Conservation (phyloP, 2,888 invertebrate genomes). For the Sinelater perroti region DNA sequence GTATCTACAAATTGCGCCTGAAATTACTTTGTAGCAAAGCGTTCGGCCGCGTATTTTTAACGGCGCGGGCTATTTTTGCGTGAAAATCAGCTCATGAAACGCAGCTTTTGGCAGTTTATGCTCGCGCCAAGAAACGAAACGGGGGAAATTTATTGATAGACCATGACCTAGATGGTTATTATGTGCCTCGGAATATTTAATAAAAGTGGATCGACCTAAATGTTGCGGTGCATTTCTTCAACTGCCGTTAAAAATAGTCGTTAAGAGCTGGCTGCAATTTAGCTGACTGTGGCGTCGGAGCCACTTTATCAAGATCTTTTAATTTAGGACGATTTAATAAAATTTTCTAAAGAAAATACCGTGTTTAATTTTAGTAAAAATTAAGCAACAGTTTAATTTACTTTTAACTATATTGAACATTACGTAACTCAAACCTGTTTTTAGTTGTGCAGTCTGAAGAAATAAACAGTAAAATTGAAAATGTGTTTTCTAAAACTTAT, state of each 20-base stretch:
- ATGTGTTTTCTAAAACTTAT: too few species aligned
- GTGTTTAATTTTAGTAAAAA: too few species aligned
- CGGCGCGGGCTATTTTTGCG: slow-evolving; percentile 7
- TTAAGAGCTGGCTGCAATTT: too few species aligned
- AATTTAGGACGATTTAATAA: too few species aligned
- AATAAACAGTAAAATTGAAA: too few species aligned
- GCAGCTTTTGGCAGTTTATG: slow-evolving; percentile 7
- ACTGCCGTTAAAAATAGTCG: slow-evolving; percentile 3
- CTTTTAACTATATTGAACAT: too few species aligned
- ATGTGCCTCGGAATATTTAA: neutral
- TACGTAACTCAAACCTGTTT: too few species aligned
- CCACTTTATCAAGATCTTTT: too few species aligned
- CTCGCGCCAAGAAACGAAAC: slow-evolving; percentile 4
- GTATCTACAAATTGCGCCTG: neutral
- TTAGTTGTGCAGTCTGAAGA: too few species aligned
- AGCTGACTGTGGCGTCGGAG: too few species aligned
- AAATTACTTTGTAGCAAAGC: slow-evolving; percentile 1
- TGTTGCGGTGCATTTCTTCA: neutral
- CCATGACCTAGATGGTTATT: slow-evolving; percentile 8
- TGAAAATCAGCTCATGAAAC: slow-evolving; percentile 3
- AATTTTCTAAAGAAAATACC: too few species aligned
- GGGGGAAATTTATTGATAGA: slow-evolving; percentile 11
- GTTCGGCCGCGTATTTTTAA: slow-evolving; percentile 3
- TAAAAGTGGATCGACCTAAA: neutral
- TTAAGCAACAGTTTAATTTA: too few species aligned